phyloP scores from a whole-genome alignment of 92 coral and sea anemone genomes.

The Epizoanthus stellaris region DNA sequence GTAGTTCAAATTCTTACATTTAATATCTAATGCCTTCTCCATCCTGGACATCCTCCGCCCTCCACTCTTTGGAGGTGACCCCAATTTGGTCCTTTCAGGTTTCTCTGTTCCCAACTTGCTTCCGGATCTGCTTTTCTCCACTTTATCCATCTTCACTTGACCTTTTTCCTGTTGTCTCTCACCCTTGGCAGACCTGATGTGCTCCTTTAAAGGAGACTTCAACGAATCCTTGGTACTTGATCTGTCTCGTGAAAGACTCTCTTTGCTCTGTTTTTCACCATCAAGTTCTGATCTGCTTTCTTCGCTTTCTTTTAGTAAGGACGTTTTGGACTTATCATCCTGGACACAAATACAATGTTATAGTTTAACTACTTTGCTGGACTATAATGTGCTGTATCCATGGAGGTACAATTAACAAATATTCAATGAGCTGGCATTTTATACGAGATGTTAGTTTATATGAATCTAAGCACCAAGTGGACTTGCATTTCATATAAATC shows the following conservation, averaged over 20 bases:
- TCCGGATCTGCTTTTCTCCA: slow-evolving; percentile 68
- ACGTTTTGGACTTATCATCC: slow-evolving; percentile 53
- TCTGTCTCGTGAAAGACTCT: slow-evolving; percentile 58
- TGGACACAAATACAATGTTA: slow-evolving; percentile 2
- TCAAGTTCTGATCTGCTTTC: slow-evolving; percentile 67
- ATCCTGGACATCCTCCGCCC: slow-evolving; percentile 84
- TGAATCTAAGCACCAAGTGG: too few relatives aligned
- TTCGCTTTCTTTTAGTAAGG: slow-evolving; percentile 45
- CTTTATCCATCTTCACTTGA: slow-evolving; percentile 54
- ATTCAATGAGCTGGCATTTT: too few relatives aligned
- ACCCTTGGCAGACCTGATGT: slow-evolving; percentile 76
- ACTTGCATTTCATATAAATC: too few relatives aligned
- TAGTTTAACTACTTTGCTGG: not conserved
- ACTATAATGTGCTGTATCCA: not conserved
- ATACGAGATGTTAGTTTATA: too few relatives aligned
- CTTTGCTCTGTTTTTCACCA: slow-evolving; percentile 8
- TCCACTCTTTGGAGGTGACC: slow-evolving; percentile 55
- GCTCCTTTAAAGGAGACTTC: slow-evolving; percentile 68
- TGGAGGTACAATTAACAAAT: too few relatives aligned
- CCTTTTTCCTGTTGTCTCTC: slow-evolving; percentile 76
- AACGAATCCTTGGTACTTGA: slow-evolving; percentile 57
- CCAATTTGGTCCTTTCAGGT: slow-evolving; percentile 79
- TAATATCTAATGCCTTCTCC: slow-evolving; percentile 75
- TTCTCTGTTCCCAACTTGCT: slow-evolving; percentile 71
- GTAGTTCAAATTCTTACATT: slow-evolving; percentile 47